Percentiles rank a stretch among this genome's conserved stretches.
Conservation (phyloP, 2,113 vertebrate genomes). For the Himantopus leucocephalus region DNA sequence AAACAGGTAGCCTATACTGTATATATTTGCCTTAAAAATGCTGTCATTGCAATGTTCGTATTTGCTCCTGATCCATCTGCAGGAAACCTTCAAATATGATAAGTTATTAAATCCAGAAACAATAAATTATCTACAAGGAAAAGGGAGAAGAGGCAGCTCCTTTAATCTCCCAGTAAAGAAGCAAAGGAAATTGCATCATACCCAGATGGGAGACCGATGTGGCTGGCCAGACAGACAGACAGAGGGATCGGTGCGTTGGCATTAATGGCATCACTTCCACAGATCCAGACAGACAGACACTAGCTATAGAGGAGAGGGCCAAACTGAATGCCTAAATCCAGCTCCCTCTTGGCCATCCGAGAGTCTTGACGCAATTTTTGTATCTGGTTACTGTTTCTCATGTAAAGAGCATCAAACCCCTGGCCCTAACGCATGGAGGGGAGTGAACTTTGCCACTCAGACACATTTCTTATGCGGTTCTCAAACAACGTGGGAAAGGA, state of each 20-base stretch:
- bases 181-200: conserved; percentile 52
- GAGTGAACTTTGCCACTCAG: background rate
- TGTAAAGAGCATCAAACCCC: background rate
- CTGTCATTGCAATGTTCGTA: background rate
- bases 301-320: background rate
- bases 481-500: background rate
- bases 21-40: background rate
- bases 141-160: background rate
- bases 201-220: background rate
- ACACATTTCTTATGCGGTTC: background rate
- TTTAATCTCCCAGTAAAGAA: conserved; percentile 49
- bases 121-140: conserved; percentile 37
- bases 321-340: background rate
- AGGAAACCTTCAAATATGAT: background rate
- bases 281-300: background rate
- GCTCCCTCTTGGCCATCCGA: background rate
- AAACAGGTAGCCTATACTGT: background rate
- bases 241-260: background rate
- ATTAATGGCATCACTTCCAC: background rate
- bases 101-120: conserved; percentile 33
- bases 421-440: background rate
- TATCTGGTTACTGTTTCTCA: background rate
- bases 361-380: background rate
- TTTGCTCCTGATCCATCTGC: background rate
- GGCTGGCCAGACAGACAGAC: conserved; percentile 8